Percentiles rank a stretch among this genome's conserved stretches.
Evolutionary conservation across 2,797 vertebrate species (phyloP).

Genomic region (Hemibagrus guttatus): DNA sequence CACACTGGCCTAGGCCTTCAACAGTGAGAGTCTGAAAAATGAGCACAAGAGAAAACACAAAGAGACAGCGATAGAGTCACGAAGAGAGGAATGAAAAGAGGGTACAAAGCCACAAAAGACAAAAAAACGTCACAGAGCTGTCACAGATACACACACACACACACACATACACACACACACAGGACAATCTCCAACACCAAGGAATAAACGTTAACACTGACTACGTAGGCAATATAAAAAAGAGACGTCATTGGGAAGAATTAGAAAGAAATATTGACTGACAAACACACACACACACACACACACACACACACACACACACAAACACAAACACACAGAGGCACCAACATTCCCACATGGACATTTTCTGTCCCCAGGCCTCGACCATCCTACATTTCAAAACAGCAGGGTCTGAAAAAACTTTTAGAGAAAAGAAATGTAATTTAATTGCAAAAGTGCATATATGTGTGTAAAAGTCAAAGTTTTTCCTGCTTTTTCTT

Average conservation of each 20-base stretch:
- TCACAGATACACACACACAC: conserved; percentile 18
- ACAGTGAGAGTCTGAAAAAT: conserved; percentile 58
- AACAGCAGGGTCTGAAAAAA: too few relatives aligned
- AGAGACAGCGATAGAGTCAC: conserved; percentile 51
- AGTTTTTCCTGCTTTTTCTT: too few relatives aligned
- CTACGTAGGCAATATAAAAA: conserved; percentile 25
- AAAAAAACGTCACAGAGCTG: conserved; percentile 28
- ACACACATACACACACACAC: conserved; percentile 8
- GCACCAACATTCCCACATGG: background rate
- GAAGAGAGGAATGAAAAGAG: conserved; percentile 50
- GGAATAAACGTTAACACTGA: conserved; percentile 11
- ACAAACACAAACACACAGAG: background rate
- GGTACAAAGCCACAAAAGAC: conserved; percentile 21
- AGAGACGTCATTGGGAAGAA: background rate
- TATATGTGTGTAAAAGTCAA: too few relatives aligned
- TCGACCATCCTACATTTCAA: too few relatives aligned
- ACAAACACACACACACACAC: background rate
- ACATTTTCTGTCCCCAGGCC: too few relatives aligned
- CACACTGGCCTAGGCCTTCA: conserved; percentile 56
- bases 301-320: background rate
- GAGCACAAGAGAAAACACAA: conserved; percentile 46
- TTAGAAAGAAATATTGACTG: background rate
- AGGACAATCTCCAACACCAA: conserved; percentile 42
- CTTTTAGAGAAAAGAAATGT: too few relatives aligned
- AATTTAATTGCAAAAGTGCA: too few relatives aligned